Evolutionary conservation across 2,888 invertebrate genomes (phyloP).

Genomic region (Nomada hirtipes): DNA sequence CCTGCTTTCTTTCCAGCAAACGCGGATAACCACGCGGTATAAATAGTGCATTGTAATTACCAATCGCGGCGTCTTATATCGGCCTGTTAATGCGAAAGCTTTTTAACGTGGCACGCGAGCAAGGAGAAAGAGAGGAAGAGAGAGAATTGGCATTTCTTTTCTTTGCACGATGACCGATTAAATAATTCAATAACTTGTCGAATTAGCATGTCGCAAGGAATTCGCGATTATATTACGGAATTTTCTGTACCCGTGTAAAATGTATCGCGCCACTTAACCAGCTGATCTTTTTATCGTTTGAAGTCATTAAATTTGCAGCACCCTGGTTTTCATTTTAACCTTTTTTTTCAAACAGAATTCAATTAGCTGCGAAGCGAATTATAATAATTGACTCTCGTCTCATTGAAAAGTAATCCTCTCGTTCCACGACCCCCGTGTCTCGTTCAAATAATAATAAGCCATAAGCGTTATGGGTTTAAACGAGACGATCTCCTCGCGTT

Average conservation of each 20-base stretch:
- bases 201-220: background rate
- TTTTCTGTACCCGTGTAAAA: no score
- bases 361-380: background rate
- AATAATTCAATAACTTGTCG: background rate
- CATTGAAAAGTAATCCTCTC: background rate
- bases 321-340: background rate
- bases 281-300: no score
- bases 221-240: no score
- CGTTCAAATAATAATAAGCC: background rate
- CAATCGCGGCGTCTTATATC: slow-evolving; percentile 1
- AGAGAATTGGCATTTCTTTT: background rate
- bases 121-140: background rate
- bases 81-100: background rate
- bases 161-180: background rate
- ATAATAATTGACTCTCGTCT: background rate
- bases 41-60: slow-evolving; percentile 33
- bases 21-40: slow-evolving; percentile 13
- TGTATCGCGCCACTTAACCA: no score
- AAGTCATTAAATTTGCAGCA: no score
- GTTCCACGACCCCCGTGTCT: background rate
- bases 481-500: background rate
- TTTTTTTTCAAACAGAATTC: background rate
- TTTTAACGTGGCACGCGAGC: background rate
- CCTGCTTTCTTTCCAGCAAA: slow-evolving; percentile 11
- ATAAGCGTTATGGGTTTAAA: background rate